Evolutionary conservation across 2,888 invertebrate species (phyloP), one percentile per base, ranked within the genome.

Genomic region (Ormyrus thymus): DNA sequence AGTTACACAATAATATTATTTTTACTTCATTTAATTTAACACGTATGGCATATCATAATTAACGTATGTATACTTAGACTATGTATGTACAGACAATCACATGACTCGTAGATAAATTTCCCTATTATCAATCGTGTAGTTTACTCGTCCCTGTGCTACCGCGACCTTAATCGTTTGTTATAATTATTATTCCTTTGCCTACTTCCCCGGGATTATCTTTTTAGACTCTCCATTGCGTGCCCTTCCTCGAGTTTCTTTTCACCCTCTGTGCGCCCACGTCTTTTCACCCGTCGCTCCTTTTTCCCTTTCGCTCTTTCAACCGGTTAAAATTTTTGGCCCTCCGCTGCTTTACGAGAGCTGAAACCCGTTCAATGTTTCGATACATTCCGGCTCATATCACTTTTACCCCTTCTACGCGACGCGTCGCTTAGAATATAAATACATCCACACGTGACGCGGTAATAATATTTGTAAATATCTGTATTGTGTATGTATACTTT

Each of bases 71-170:
- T 87, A 84, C 86, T 86, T 87, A 86, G 84, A 86, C 87, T 89
- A 88, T 87, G 81, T 90, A 90, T 89, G 89, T 90, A 90, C 90
- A 87, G 87, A 87, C 86, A 89, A 89, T 90, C 89, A 90, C 89
- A 90, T 89, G 87, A 89, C 89, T 89, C 87, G 87, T 87, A 87
- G 88, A 87, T 88, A 62, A 74, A 10, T 51, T 87, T 86, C 85
- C 87, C 87, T 87, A 88, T 87, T 87, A 87, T 89, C 87, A 84
- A 85, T 88, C 87, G 86, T 87, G 85, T 87, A 86, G 84, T 86
- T 85, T 85, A 82, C 83, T 83, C 84, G 83, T 82, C 84, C 83
- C 85, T 83, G 83, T 83, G 83, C 82, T 84, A 84, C 84, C 83
- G 84, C 83, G 72, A 76, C 69, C 66, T 66, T 64, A 50, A 59